Percentiles rank a stretch among this genome's conserved stretches.
These are phyloP conservation scores for Holacanthus passer DNA, from an alignment of 2,113 vertebrate genomes.

Conservation along the genomic window DNA sequence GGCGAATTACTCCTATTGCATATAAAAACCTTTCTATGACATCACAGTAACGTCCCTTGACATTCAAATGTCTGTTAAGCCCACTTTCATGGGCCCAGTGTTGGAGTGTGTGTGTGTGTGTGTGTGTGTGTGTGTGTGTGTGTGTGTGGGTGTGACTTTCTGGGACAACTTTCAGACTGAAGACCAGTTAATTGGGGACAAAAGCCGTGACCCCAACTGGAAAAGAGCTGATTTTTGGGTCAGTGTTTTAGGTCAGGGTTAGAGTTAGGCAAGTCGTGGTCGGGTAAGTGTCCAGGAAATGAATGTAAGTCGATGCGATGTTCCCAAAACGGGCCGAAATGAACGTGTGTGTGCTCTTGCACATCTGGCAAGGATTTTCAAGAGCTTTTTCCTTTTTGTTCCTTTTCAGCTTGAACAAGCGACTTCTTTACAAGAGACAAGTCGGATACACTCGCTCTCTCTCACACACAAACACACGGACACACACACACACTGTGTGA, in stretches of 20 bases:
- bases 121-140: conserved; percentile 40
- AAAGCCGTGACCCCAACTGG: too few relatives aligned
- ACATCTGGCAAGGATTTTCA: conserved; percentile 74
- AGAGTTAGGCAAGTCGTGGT: too few relatives aligned
- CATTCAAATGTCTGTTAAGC: conserved; percentile 61
- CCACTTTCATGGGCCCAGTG: conserved; percentile 47
- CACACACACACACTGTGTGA: conserved; percentile 75
- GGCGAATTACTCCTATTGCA: conserved; percentile 59
- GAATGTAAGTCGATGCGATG: too few relatives aligned
- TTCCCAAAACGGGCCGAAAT: too few relatives aligned
- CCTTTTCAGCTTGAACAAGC: conserved; percentile 71
- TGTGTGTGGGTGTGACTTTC: conserved; percentile 37
- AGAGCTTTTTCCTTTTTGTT: conserved; percentile 66
- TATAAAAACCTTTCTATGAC: conserved; percentile 76
- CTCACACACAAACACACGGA: conserved; percentile 52
- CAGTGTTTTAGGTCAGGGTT: too few relatives aligned
- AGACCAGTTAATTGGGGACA: too few relatives aligned
- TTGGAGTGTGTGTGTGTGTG: conserved; percentile 24
- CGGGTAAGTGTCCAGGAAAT: too few relatives aligned
- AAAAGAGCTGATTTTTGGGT: too few relatives aligned
- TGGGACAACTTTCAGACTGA: too few relatives aligned
- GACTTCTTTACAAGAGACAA: conserved; percentile 74
- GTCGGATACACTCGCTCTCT: conserved; percentile 47
- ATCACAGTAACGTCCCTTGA: conserved; percentile 74
- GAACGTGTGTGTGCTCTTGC: conserved; percentile 35